Conservation (phyloP, 1,140 invertebrate species). For the Bradysia coprophila region DNA sequence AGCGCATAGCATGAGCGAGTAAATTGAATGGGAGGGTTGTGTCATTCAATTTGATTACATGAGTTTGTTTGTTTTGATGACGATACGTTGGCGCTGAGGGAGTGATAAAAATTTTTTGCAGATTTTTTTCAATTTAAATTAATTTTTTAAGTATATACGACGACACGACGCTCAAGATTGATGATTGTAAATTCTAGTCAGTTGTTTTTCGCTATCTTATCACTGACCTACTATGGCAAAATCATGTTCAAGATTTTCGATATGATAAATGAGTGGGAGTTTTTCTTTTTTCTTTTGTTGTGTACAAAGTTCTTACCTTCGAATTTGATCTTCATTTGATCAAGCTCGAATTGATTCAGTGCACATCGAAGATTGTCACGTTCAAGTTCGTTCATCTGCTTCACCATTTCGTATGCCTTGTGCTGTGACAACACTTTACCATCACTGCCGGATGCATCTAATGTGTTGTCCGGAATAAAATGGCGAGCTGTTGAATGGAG, state of each 20-base stretch:
- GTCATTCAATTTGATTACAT: too few relatives aligned
- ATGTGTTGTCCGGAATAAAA: not conserved
- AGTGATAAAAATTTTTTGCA: too few relatives aligned
- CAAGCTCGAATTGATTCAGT: not conserved
- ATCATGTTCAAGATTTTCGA: not conserved
- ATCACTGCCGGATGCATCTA: not conserved
- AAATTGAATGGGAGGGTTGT: too few relatives aligned
- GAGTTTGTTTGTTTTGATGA: too few relatives aligned
- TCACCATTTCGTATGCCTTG: not conserved
- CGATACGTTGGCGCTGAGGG: too few relatives aligned
- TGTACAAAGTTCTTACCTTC: not conserved
- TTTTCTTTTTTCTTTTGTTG: not conserved
- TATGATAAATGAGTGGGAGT: not conserved
- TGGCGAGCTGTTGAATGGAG: not conserved
- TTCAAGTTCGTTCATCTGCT: not conserved
- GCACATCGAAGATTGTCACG: not conserved
- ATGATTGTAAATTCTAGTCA: not conserved
- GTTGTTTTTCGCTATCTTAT: not conserved
- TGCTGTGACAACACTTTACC: not conserved
- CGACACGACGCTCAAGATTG: too few relatives aligned
- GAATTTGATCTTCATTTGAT: not conserved
- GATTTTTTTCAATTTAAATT: too few relatives aligned
- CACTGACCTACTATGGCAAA: not conserved
- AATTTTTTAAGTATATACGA: too few relatives aligned
- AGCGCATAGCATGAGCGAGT: too few relatives aligned